Base-by-base conservation (phyloP, 2,888 invertebrate species). In the Lochmaea capreae region DNA sequence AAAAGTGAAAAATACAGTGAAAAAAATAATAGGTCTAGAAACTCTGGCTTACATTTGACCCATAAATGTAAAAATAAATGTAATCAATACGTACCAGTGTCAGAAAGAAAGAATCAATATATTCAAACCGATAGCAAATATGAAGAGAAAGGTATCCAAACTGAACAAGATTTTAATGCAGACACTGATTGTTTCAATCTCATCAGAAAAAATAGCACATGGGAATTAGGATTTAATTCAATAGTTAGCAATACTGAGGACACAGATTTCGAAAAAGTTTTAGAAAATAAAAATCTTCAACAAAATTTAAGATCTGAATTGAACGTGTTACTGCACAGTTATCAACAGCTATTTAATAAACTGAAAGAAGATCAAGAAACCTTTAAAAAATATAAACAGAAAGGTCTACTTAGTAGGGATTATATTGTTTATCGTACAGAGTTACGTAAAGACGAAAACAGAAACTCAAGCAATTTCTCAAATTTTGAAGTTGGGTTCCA, bases 81-180 rank as follows among this genome's bases (percentile, higher is more conserved):
- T 52, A 52, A 16, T 52, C 52, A 52, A 16, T n/a, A 16, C 16
- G 54, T 54, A 18, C 54, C 8, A 54, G 54, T 9, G 18, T 10
- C 11, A 16, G 54, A 18, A 10, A 54, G 9, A 18, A 54, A 54
- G 11, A 18, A 54, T 54, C 54, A 54, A 16, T 16, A 18, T 54
- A 54, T n/a, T 3, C 33, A 61, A 61, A 61, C 33, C 33, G 14
- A 61, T 8, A 61, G 14, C 33, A 39, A 61, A 61, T 61, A 14
- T 61, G 39, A 61, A 16, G n/a, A 61, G 14, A 61, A n/a, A 33
- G n/a, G 61, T 33, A 39, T 61, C 5, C 61, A 61, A 39, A 18
- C 11, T 54, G 16, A 54, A n/a, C 9, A 54, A 54, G 9, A 54
- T 9, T 18, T 18, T 10, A 11, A 54, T 54, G 9, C 54, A 54